Conservation (phyloP, 1,140 invertebrate genomes). For the Drosophila gunungcola region DNA sequence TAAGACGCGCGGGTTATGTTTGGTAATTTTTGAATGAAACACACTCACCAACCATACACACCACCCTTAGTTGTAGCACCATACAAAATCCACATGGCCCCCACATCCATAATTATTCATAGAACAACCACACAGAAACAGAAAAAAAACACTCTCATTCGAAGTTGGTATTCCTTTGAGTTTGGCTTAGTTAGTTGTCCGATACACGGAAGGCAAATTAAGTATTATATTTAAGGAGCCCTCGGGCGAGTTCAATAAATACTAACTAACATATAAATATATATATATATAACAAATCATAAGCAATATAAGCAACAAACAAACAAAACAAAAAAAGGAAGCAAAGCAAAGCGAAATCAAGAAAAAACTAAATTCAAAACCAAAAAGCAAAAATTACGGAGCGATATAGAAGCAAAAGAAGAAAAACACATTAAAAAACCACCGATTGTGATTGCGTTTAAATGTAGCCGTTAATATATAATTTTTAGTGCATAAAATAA, state of each 20-base stretch:
- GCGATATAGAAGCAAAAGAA: slow-evolving; percentile 51
- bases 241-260: slow-evolving; percentile 57
- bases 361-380: slow-evolving; percentile 65
- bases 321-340: slow-evolving; percentile 32
- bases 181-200: slow-evolving; percentile 58
- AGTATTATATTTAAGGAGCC: slow-evolving; percentile 77
- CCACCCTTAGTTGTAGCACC: slow-evolving; percentile 10
- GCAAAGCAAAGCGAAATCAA: slow-evolving; percentile 40
- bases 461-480: slow-evolving; percentile 81
- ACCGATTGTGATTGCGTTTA: slow-evolving; percentile 85
- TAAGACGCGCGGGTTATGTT: slow-evolving; percentile 84
- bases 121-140: slow-evolving; percentile 31
- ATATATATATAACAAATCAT: slow-evolving; percentile 69
- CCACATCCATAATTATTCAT: slow-evolving; percentile 16
- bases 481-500: slow-evolving; percentile 76
- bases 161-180: slow-evolving; percentile 59
- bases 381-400: slow-evolving; percentile 58
- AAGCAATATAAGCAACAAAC: slow-evolving; percentile 71
- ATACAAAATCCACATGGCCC: slow-evolving; percentile 20
- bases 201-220: slow-evolving; percentile 64
- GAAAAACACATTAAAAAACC: slow-evolving; percentile 77
- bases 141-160: slow-evolving; percentile 13
- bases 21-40: slow-evolving; percentile 57
- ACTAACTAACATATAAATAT: slow-evolving; percentile 37
- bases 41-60: slow-evolving; percentile 45